A percentile compares a stretch with the other conserved stretches of the same genome.
Evolutionary conservation across 2,888 invertebrate species (phyloP).

Genomic region (Laspeyria flexula): DNA sequence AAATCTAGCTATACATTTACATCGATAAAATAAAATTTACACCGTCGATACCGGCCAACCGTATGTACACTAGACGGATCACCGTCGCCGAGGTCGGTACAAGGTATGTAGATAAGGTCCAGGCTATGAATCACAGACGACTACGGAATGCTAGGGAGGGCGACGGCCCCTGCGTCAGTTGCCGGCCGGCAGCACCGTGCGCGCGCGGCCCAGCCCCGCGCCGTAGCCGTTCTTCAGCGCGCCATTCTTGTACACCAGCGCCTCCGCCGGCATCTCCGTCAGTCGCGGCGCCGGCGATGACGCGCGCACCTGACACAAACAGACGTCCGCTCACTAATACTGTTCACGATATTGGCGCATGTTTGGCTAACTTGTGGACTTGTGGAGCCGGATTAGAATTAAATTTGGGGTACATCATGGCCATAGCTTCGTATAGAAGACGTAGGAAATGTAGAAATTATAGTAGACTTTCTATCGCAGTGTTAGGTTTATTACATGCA

Average conservation of each 20-base stretch:
- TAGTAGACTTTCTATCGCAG: too few relatives aligned
- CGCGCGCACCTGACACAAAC: conserved; percentile 66
- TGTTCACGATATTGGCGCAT: too few relatives aligned
- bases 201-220: conserved; percentile 60
- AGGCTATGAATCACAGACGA: conserved; percentile 66
- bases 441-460: too few relatives aligned
- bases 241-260: conserved; percentile 65
- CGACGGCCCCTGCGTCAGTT: conserved; percentile 69
- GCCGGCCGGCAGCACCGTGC: conserved; percentile 78
- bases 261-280: conserved; percentile 53
- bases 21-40: conserved; percentile 80
- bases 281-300: conserved; percentile 56
- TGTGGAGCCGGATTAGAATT: too few relatives aligned
- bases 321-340: too few relatives aligned
- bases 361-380: too few relatives aligned
- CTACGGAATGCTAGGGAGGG: conserved; percentile 55
- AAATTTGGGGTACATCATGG: too few relatives aligned
- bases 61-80: conserved; percentile 83
- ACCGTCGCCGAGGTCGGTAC: conserved; percentile 66
- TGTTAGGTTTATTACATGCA: too few relatives aligned
- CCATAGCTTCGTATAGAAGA: too few relatives aligned
- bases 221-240: conserved; percentile 75
- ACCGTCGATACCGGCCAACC: conserved; percentile 76
- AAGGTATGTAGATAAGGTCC: conserved; percentile 35
- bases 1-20: conserved; percentile 75